Evolutionary conservation across 53 echinoderm and acorn worm genomes (phyloP), one percentile per base, ranked within the genome.

Genomic region (Luidia sarsii): DNA sequence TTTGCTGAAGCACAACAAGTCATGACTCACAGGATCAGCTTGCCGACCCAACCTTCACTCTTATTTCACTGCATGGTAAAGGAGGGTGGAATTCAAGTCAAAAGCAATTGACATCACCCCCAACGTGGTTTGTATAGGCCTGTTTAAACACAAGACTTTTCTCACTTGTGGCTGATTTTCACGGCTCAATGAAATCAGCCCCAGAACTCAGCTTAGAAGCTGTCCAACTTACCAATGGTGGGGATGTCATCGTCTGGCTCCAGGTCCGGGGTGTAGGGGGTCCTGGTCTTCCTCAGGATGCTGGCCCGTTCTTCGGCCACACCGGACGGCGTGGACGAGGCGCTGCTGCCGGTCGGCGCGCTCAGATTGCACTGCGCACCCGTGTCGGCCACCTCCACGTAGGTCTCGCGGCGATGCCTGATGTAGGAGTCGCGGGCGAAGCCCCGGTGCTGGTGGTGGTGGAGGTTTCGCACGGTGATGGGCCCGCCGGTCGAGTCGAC

Each of bases 161-260:
- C n/a, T n/a, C n/a, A n/a, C n/a, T n/a, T n/a, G n/a, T n/a, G n/a
- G n/a, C n/a, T n/a, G n/a, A n/a, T n/a, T n/a, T n/a, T n/a, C n/a
- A n/a, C n/a, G n/a, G n/a, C n/a, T n/a, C n/a, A n/a, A n/a, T n/a
- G n/a, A n/a, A n/a, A n/a, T n/a, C n/a, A n/a, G n/a, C n/a, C n/a
- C n/a, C n/a, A n/a, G n/a, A n/a, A n/a, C n/a, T n/a, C n/a, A n/a
- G n/a, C n/a, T n/a, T n/a, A n/a, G n/a, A n/a, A n/a, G n/a, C n/a
- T n/a, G n/a, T n/a, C n/a, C n/a, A 5, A 60, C 77, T 77, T 36
- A 77, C 77, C 77, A 13, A 77, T 60, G 21, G 77, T 77, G 11
- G 77, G 77, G 61, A 77, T 77, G 33, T 77, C 77, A 77, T 77
- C 62, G 43, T 60, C 2, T 15, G 77, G 46, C 16, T 61, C 57